A percentile compares a stretch with the other conserved stretches of the same genome.
Conservation (phyloP, 2,113 vertebrate species). For the Neogobius melanostomus region DNA sequence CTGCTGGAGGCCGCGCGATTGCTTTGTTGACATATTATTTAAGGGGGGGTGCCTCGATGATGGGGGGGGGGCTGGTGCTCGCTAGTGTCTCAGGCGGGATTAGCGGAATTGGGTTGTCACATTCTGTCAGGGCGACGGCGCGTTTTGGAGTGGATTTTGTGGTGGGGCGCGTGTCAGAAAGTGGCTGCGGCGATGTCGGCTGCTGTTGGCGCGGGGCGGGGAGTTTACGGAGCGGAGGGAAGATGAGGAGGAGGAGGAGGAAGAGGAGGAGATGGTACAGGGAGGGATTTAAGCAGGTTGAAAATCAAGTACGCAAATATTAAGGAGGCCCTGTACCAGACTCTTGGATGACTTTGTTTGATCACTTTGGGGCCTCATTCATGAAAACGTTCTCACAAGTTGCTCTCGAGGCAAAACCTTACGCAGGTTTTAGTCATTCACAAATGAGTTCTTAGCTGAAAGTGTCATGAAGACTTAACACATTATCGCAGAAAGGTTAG, state of each 20-base stretch:
- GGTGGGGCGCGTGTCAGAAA: too few relatives aligned
- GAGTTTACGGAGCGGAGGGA: too few relatives aligned
- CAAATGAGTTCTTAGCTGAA: too few relatives aligned
- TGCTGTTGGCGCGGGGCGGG: constrained; percentile 15
- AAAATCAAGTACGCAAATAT: neutral
- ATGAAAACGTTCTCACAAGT: too few relatives aligned
- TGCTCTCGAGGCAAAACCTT: too few relatives aligned
- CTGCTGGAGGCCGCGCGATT: constrained; percentile 59
- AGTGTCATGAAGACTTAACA: too few relatives aligned
- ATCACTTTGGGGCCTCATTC: too few relatives aligned
- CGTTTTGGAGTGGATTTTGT: constrained; percentile 26
- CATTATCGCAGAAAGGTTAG: too few relatives aligned
- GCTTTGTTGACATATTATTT: constrained; percentile 70
- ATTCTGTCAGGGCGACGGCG: constrained; percentile 52
- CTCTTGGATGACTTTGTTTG: too few relatives aligned
- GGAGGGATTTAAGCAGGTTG: too few relatives aligned
- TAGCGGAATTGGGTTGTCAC: constrained; percentile 72
- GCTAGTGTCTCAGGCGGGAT: constrained; percentile 64
- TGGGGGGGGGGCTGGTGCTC: constrained; percentile 61
- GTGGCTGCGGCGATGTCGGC: neutral
- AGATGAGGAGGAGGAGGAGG: neutral
- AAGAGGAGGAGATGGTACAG: neutral
- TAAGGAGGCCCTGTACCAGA: neutral
- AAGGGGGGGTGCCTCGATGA: constrained; percentile 57
- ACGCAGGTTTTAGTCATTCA: too few relatives aligned